Conservation (phyloP, 2,888 invertebrate species). For the Chaitophorus viminalis region DNA sequence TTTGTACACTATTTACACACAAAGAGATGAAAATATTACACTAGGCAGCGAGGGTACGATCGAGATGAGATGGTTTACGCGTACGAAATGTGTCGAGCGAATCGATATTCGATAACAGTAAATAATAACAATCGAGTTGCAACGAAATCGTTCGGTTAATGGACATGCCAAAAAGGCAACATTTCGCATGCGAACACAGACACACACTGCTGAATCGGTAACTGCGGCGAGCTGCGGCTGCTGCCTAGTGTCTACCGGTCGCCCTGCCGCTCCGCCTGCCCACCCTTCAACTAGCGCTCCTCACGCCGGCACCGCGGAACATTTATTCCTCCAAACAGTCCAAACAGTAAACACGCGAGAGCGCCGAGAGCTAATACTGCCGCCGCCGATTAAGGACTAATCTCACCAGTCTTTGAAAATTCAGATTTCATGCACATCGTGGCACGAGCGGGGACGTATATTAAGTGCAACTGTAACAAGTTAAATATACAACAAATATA, state of each 20-base stretch:
- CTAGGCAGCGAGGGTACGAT: not conserved
- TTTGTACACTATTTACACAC: conserved; percentile 31
- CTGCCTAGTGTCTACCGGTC: conserved; percentile 45
- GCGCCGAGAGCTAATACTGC: too few species aligned
- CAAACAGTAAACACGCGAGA: too few species aligned
- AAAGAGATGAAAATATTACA: too few species aligned
- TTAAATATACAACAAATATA: not conserved
- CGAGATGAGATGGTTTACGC: not conserved
- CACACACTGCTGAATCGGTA: conserved; percentile 46
- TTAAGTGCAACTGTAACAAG: too few species aligned
- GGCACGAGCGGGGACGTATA: too few species aligned
- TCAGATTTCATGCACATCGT: not conserved
- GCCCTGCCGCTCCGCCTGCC: not conserved
- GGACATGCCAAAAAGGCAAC: conserved; percentile 23
- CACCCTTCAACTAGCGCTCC: conserved; percentile 42
- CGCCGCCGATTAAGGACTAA: not conserved
- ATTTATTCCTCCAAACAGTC: conserved; percentile 36
- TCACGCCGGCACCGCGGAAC: not conserved
- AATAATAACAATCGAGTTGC: conserved; percentile 1
- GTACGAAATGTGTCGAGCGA: conserved; percentile 18
- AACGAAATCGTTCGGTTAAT: conserved; percentile 2
- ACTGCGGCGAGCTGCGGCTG: conserved; percentile 8
- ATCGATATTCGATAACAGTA: conserved; percentile 28
- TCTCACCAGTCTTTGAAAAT: not conserved
- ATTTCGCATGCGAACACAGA: conserved; percentile 51